Percentiles rank a stretch among this genome's conserved stretches.
These are phyloP conservation scores for Notechis scutatus DNA, from an alignment of 2,113 vertebrate species.

Conservation along the genomic window DNA sequence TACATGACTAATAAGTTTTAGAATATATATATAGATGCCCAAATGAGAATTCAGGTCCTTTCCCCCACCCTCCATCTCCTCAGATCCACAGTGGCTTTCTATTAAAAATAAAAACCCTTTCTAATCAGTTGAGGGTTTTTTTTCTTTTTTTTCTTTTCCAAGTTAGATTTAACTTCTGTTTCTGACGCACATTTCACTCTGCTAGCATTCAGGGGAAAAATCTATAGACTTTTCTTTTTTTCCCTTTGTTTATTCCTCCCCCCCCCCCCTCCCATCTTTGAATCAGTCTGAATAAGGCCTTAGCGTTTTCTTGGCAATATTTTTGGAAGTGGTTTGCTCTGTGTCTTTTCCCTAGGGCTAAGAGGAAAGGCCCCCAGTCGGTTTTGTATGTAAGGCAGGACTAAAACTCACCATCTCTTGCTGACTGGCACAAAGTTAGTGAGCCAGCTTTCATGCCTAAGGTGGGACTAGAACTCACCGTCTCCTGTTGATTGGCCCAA, in stretches of 20 bases:
- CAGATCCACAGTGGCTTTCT: conserved; percentile 22
- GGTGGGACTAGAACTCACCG: no score
- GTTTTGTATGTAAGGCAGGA: neutral
- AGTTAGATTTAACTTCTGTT: conserved; percentile 49
- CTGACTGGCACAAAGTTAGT: no score
- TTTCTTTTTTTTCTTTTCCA: conserved; percentile 33
- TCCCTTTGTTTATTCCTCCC: neutral
- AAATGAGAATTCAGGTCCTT: neutral
- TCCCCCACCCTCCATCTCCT: rapidly evolving
- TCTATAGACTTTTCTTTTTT: neutral
- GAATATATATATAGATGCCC: neutral
- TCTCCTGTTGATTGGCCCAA: no score
- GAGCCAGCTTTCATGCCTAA: no score
- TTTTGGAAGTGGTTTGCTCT: neutral
- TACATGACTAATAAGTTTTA: neutral
- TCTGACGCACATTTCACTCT: conserved; percentile 50
- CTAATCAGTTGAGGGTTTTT: conserved; percentile 48
- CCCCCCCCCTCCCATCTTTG: neutral
- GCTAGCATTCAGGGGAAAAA: conserved; percentile 33
- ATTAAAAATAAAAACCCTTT: conserved; percentile 34
- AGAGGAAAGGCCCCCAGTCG: neutral
- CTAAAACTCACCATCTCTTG: no score
- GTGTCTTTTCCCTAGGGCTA: neutral
- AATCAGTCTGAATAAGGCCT: neutral
- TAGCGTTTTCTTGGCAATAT: neutral